A percentile compares a stretch with the other conserved stretches of the same genome.
Conservation (phyloP, 1,140 invertebrate genomes). For the Armadillidium nasatum region DNA sequence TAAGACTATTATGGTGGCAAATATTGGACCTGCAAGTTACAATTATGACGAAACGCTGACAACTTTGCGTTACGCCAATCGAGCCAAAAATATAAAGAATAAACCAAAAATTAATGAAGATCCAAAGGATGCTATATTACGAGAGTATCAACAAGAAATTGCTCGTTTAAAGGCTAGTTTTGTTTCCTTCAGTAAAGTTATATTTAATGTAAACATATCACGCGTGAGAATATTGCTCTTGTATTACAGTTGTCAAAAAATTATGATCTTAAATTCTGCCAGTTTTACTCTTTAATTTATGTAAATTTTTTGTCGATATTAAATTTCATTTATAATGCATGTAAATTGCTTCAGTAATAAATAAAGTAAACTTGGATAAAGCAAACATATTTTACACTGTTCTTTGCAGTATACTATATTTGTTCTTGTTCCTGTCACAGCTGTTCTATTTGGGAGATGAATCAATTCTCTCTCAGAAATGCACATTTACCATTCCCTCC, state of each 20-base stretch:
- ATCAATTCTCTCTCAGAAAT: too few species aligned
- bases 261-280: neutral
- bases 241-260: too few species aligned
- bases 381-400: too few species aligned
- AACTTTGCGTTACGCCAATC: conserved; percentile 84
- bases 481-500: too few species aligned
- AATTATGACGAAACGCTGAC: conserved; percentile 94
- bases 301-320: neutral
- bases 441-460: too few species aligned
- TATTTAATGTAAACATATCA: too few species aligned
- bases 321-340: too few species aligned
- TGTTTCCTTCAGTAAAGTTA: neutral
- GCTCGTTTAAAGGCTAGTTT: conserved; percentile 54
- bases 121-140: conserved; percentile 82
- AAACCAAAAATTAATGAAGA: conserved; percentile 93
- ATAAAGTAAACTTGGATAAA: too few species aligned
- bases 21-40: conserved; percentile 90
- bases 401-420: too few species aligned
- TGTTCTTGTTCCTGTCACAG: too few species aligned
- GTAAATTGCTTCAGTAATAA: too few species aligned
- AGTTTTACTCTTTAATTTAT: neutral
- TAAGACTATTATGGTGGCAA: conserved; percentile 95
- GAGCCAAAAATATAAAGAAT: conserved; percentile 94
- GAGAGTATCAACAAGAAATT: conserved; percentile 84
- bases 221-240: too few species aligned